Evolutionary conservation across 2,888 invertebrate genomes (phyloP), one percentile per base, ranked within the genome.

Genomic region (Drosophila antonietae): DNA sequence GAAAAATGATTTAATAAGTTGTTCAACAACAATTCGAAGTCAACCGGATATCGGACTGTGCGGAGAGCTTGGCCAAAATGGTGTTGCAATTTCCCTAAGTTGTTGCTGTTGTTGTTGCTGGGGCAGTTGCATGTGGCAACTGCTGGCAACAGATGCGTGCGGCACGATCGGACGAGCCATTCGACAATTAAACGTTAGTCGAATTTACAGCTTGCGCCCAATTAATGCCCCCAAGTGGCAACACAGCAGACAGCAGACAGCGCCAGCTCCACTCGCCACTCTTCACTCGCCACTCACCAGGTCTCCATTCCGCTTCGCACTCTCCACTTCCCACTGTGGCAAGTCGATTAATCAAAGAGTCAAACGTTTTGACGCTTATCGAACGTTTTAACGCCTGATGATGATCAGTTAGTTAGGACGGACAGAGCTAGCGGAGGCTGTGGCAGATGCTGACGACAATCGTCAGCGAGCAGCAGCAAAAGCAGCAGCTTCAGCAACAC

Each of bases 1-100:
- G 61, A 81, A 79, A 79, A 74, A 74, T 83, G 81, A 81, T 81
- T 81, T 80, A 80, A 81, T 81, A 81, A 77, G 81, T 83, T 69
- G 83, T 61, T 66, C 35, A 64, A 70, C 80, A 77, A 83, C 77
- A 80, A 81, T 57, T 77, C 63, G 80, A 63, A 66, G 57, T 69
- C 63, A 73, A 69, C 80, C 80, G 80, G 80, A 80, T 80, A 82
- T 82, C 76, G 80, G 37, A 69, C 67, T 61, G 64, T 47, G 60
- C 60, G 23, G 67, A 51, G 63, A 70, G 69, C 62, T 51, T 75
- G 80, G 71, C 47, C 68, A 60, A 73, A 69, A 69, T 76, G 74
- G 59, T 81, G 68, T 80, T 80, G 81, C 83, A 81, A 81, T 80
- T 81, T 81, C 83, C 83, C 80, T 80, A 73, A 73, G 69, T 18